Conservation (phyloP, 2,888 invertebrate species). For the Drosophila peninsularis region DNA sequence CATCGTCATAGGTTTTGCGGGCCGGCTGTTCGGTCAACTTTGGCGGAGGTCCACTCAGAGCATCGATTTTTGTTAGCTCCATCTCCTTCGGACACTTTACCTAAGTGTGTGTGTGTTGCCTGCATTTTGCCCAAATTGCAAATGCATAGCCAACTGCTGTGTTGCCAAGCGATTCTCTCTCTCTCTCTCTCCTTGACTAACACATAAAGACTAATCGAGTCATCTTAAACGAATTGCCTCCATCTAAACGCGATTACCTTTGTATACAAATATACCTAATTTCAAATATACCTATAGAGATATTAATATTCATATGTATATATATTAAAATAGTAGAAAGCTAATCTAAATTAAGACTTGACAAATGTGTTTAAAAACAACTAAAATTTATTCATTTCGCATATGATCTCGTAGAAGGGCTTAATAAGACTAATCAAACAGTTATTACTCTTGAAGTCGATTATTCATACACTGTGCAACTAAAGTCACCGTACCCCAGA, state of each 20-base stretch:
- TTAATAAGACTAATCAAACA: too few species aligned
- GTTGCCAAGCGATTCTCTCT: slow-evolving; percentile 12
- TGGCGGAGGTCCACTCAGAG: slow-evolving; percentile 31
- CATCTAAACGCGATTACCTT: neutral
- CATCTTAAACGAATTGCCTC: neutral
- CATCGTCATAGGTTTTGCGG: slow-evolving; percentile 50
- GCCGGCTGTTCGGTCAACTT: slow-evolving; percentile 35
- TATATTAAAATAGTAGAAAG: too few species aligned
- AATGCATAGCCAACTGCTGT: slow-evolving; percentile 37
- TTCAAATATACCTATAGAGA: too few species aligned
- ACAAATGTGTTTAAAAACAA: too few species aligned
- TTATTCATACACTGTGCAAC: too few species aligned
- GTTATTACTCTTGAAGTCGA: too few species aligned
- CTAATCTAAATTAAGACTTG: too few species aligned
- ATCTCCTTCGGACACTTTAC: slow-evolving; percentile 12
- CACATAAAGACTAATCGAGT: neutral
- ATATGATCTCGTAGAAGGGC: too few species aligned
- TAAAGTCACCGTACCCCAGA: too few species aligned
- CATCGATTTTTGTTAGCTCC: slow-evolving; percentile 45
- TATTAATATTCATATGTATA: too few species aligned
- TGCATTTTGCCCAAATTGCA: slow-evolving; percentile 52
- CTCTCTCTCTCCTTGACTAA: neutral
- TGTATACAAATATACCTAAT: too few species aligned
- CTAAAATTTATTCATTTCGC: too few species aligned
- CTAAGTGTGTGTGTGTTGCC: neutral